Evolutionary conservation across 2,797 vertebrate species (phyloP), one percentile per base, ranked within the genome.

Genomic region (Phoxinus dragarum): DNA sequence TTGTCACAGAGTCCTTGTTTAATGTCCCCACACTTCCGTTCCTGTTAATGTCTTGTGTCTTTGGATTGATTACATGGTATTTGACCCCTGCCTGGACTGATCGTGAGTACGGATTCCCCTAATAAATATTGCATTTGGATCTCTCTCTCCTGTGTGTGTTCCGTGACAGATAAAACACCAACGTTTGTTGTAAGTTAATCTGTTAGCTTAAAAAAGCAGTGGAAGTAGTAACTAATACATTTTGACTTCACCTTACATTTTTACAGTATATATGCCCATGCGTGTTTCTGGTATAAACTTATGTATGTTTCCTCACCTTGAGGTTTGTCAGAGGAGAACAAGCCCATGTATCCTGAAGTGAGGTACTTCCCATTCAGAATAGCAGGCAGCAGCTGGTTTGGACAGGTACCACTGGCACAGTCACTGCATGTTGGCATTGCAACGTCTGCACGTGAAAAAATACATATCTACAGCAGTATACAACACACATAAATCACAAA

Each of bases 291-390:
- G 75, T 34, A 47, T 81, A 36, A 40, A 21, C n/a, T 17, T 44
- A 21, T 64, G 17, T 44, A 40, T 64, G 23, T 16, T 17, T 78
- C 12, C 17, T 64, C 87, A 95, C 95, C 94, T 91, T 59, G 38
- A 14, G 95, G 95, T 66, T 96, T 96, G 81, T 3, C 2, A 19
- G 85, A 0, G 42, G 93, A 93, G 61, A 85, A 73, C 23, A 93
- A 69, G 59, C 92, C 93, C 89, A 95, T 91, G 88, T 96, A 96
- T 67, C 95, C 95, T n/a, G 95, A 95, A n/a, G 94, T 96, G 19
- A 96, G 94, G 61, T 91, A 93, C 88, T 91, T 94, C 44, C 93
- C 64, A 4, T 86, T 79, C 14, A 95, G 73, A 87, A 95, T 94
- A 49, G 79, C 88, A 38, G 92, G 84, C 61, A 95, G 91, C 71